Evolutionary conservation across 2,888 invertebrate genomes (phyloP), one percentile per base, ranked within the genome.

Genomic region (Aethes cnicana): DNA sequence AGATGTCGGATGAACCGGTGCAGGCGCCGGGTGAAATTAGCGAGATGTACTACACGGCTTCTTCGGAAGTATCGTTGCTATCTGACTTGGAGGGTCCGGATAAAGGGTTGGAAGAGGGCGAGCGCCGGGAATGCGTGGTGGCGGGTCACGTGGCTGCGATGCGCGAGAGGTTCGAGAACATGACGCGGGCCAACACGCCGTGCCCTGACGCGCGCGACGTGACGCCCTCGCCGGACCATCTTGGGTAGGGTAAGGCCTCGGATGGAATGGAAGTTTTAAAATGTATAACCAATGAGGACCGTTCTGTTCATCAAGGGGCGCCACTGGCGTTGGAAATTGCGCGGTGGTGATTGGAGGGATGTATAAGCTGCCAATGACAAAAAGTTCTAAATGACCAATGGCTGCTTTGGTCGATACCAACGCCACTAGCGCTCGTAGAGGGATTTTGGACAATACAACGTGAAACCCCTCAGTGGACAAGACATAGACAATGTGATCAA

Each of bases 121-220:
- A 68, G n/a, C 62, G 68, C 25, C 76, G 75, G 53, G 76, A 77
- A 56, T 71, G 77, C 35, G 84, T 84, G 54, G 74, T 83, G 46
- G 81, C 89, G 0, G 90, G 90, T 0, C 90, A 90, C 68, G 90
- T 90, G 66, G 90, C 90, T 5, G 90, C 90, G 9, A 90, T 90
- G 90, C 62, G 90, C 8, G 89, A 90, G 59, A 66, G 86, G 6
- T 90, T 90, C 68, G 90, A 90, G 62, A 90, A 82, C 44, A 84
- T 90, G 84, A 90, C 89, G 39, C 75, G 89, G 2, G 72, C 84
- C 6, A 82, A 79, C 68, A 85, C 88, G 54, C 88, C 88, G 1
- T 81, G 84, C 33, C 79, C 84, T 0, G 88, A 86, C 47, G n/a
- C n/a, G n/a, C n/a, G n/a, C n/a, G n/a, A n/a, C n/a, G n/a, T n/a